Percentiles rank a stretch among this genome's conserved stretches.
phyloP scores from a whole-genome alignment of 2,113 vertebrate genomes.

The Oncorhynchus masou region DNA sequence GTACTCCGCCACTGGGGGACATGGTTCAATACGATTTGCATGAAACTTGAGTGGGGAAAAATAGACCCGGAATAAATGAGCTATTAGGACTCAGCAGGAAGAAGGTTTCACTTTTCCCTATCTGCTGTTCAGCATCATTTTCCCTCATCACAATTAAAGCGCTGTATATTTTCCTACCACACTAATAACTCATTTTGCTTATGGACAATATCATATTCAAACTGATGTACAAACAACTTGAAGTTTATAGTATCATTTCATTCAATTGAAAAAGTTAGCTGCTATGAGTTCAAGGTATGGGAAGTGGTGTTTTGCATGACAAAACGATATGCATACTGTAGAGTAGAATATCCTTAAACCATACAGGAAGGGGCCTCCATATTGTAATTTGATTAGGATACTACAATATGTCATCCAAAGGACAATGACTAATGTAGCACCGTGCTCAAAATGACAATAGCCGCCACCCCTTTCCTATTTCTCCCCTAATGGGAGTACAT shows the following conservation, averaged over 20 bases:
- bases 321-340: conserved; percentile 15
- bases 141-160: conserved; percentile 37
- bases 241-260: conserved; percentile 14
- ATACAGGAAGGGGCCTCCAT: background rate
- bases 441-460: background rate
- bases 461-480: background rate
- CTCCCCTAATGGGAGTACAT: background rate
- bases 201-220: conserved; percentile 26
- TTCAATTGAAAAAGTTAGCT: conserved; percentile 1
- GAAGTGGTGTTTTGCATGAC: background rate
- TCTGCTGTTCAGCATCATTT: conserved; percentile 18
- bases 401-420: background rate
- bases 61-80: conserved; percentile 59
- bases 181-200: conserved; percentile 56
- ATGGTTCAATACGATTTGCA: conserved; percentile 62
- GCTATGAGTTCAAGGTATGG: background rate
- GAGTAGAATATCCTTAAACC: background rate
- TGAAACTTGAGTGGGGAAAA: conserved; percentile 34
- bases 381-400: background rate
- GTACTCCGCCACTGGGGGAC: conserved; percentile 47
- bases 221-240: background rate
- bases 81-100: conserved; percentile 15
- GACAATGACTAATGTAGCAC: background rate
- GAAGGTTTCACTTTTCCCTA: background rate
- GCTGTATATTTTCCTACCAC: conserved; percentile 50